phyloP scores from a whole-genome alignment of 2,797 vertebrate species.

The Lagocephalus sceleratus region DNA sequence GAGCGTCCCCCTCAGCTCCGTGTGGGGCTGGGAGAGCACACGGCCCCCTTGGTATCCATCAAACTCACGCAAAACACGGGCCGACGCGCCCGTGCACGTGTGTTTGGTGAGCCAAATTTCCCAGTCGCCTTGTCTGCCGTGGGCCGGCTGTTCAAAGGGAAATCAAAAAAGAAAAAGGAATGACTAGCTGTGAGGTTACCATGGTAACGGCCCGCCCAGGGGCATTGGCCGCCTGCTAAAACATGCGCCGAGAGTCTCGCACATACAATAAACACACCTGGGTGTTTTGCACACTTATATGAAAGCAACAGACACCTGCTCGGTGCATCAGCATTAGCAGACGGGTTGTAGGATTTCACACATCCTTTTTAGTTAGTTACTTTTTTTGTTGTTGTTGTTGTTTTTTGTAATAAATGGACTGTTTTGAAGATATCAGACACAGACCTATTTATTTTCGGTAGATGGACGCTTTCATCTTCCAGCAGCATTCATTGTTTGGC shows the following conservation, averaged over 20 bases:
- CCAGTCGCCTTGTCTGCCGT: conserved; percentile 67
- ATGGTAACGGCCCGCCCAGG: conserved; percentile 73
- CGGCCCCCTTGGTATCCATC: conserved; percentile 42
- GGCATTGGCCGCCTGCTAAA: conserved; percentile 70
- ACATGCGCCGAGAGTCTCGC: conserved; percentile 63
- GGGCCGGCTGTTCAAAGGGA: conserved; percentile 73
- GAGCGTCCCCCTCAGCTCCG: conserved; percentile 25
- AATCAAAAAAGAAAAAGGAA: conserved; percentile 50
- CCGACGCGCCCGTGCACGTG: conserved; percentile 19
- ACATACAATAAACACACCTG: conserved; percentile 1
- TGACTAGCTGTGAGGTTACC: conserved; percentile 68
- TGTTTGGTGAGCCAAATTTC: conserved; percentile 63
- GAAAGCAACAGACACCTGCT: conserved; percentile 31
- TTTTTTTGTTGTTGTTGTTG: background rate
- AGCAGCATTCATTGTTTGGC: conserved; percentile 29
- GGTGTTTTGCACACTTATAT: too few relatives aligned
- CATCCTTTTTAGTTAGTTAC: background rate
- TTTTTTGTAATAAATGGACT: conserved; percentile 24
- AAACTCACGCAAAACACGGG: conserved; percentile 7
- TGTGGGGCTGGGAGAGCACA: conserved; percentile 37
- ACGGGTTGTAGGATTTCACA: conserved; percentile 35
- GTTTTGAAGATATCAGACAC: conserved; percentile 27
- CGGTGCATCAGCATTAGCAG: conserved; percentile 35
- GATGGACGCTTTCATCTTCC: conserved; percentile 29
- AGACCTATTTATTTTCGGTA: conserved; percentile 29